phyloP scores from a whole-genome alignment of 2,888 invertebrate genomes.

The Sisyra nigra region DNA sequence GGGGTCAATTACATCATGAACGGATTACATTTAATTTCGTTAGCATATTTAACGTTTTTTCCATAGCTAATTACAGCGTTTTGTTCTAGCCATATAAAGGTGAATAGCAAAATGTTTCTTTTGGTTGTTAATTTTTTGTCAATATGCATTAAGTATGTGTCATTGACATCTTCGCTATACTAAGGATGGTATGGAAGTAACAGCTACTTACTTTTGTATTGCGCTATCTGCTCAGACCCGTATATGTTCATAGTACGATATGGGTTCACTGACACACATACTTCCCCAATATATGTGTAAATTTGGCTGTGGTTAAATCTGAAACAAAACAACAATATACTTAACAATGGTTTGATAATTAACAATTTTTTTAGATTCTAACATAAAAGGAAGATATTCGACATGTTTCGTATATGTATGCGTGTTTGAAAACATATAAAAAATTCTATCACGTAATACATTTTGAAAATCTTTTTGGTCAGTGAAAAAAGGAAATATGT shows the following conservation, averaged over 20 bases:
- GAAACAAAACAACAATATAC: slow-evolving; percentile 25
- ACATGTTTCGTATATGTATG: no score
- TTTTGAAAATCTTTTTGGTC: no score
- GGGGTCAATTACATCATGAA: no score
- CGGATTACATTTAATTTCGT: no score
- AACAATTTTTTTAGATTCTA: background rate
- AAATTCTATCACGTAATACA: no score
- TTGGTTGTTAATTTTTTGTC: background rate
- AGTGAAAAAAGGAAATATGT: no score
- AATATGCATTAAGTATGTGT: background rate
- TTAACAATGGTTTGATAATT: background rate
- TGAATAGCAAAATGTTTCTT: no score
- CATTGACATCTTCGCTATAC: background rate
- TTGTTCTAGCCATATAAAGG: background rate
- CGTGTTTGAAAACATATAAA: no score
- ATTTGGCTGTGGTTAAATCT: slow-evolving; percentile 84
- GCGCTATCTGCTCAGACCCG: slow-evolving; percentile 66
- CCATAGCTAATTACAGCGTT: background rate
- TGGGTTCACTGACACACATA: slow-evolving; percentile 93
- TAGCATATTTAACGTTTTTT: no score
- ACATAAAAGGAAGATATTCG: no score
- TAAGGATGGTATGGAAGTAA: background rate
- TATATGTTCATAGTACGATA: slow-evolving; percentile 89
- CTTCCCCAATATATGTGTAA: slow-evolving; percentile 98
- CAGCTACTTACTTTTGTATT: slow-evolving; percentile 56